Evolutionary conservation across 2,797 vertebrate species (phyloP).

Genomic region (Gymnoscopelus braueri): DNA sequence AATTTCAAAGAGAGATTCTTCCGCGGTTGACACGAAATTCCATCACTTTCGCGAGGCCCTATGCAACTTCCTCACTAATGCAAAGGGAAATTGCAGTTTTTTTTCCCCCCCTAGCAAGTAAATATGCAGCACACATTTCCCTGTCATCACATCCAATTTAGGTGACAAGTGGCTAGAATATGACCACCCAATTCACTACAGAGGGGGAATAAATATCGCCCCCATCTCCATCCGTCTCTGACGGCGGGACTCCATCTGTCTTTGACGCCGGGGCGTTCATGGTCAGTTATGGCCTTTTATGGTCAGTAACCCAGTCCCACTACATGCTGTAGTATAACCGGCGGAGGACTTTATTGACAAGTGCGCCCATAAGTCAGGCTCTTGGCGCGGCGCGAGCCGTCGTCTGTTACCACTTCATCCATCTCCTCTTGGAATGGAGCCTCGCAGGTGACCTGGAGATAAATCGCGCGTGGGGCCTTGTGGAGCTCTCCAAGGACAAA

Average conservation of each 20-base stretch:
- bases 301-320: conserved; percentile 41
- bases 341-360: conserved; percentile 62
- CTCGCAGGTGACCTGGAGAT: conserved; percentile 72
- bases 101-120: conserved; percentile 13
- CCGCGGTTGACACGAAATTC: conserved; percentile 50
- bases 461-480: conserved; percentile 68
- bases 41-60: conserved; percentile 53
- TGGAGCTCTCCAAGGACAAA: conserved; percentile 77
- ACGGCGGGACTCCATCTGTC: conserved; percentile 34
- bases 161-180: conserved; percentile 55
- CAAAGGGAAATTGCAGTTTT: conserved; percentile 32
- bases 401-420: conserved; percentile 73
- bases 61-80: conserved; percentile 44
- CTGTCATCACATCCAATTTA: conserved; percentile 54
- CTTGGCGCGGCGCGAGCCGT: conserved; percentile 46
- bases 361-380: conserved; percentile 57
- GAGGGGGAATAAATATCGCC: conserved; percentile 42
- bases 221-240: conserved; percentile 40
- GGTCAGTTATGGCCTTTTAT: conserved; percentile 60
- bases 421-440: conserved; percentile 59
- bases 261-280: conserved; percentile 37
- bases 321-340: conserved; percentile 36
- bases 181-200: conserved; percentile 49
- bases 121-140: conserved; percentile 46
- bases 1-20: conserved; percentile 46